Base-by-base conservation (phyloP, 2,797 vertebrate species). In the Xiphophorus birchmanni region DNA sequence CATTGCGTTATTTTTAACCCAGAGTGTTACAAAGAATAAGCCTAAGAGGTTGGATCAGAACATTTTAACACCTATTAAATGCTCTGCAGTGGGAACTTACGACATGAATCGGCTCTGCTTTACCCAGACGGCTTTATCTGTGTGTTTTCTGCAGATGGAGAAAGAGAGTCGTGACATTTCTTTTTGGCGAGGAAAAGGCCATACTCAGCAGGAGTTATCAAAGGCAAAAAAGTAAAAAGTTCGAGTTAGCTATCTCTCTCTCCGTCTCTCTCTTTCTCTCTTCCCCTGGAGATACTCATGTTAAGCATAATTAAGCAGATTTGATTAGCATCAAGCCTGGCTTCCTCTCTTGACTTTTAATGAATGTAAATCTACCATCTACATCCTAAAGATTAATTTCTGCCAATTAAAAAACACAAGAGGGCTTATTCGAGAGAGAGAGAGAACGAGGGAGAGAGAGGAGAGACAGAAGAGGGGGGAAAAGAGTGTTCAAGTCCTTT, bases 301-400 rank as follows among this genome's bases (percentile, higher is more conserved):
- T 97, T 96, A 98, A 98, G 97, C 97, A 97, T 99, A 99, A 99
- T 99, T 98, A 99, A 98, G 97, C 97, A 98, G 97, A 98, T 98
- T 98, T 99, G 98, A 99, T 99, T 98, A 97, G 97, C 99, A 98
- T 98, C 98, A 98, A 98, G 97, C 96, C 96, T 97, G 97, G 98
- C 97, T 98, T 98, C 98, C 98, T 98, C 97, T 97, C 97, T 97
- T 96, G 97, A 98, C 97, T 98, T 97, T 98, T 99, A 99, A 98
- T 98, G 98, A 99, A 98, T 98, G 97, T 97, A 99, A 99, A 99
- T 98, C 97, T 97, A 97, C 97, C 97, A 97, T 98, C 97, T 98
- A 98, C 97, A 98, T 98, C 97, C 96, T 97, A 97, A 98, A 98
- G 97, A 99, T 99, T 99, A 99, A 99, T 99, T 99, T 98, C 97